These are phyloP conservation scores for Metacarcinus magister DNA, from an alignment of 2,888 invertebrate genomes.

Conservation along the genomic window DNA sequence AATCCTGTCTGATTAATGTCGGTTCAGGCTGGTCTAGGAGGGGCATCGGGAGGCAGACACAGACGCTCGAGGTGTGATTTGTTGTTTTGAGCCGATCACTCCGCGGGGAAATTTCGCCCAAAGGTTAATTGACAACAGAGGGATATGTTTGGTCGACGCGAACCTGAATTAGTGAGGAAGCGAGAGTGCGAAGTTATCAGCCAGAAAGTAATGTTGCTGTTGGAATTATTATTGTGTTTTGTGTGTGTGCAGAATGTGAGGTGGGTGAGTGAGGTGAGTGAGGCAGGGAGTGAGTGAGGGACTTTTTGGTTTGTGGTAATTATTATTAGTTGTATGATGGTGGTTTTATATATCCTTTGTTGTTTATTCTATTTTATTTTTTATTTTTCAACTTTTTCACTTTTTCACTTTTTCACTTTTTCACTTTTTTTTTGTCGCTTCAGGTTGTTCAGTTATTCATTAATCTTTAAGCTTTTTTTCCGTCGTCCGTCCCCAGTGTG, in stretches of 20 bases:
- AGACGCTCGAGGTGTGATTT: not conserved
- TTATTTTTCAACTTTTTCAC: not conserved
- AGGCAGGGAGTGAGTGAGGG: too few species aligned
- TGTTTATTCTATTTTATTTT: not conserved
- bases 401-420: too few species aligned
- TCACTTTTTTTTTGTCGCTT: not conserved
- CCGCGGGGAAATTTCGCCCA: conserved; percentile 13
- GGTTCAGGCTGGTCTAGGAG: not conserved
- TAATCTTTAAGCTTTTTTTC: too few species aligned
- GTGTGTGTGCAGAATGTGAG: not conserved
- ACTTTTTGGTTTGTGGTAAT: too few species aligned
- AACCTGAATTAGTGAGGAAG: conserved; percentile 26
- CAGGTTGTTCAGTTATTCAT: not conserved
- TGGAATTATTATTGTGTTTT: not conserved
- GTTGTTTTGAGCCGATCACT: conserved; percentile 17
- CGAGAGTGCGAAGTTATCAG: conserved; percentile 14
- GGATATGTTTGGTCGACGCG: not conserved
- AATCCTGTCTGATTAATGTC: conserved; percentile 5
- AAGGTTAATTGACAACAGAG: conserved; percentile 27
- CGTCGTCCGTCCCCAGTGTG: too few species aligned
- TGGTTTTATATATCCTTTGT: not conserved
- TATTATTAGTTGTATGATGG: not conserved
- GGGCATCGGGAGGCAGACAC: not conserved
- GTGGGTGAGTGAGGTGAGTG: not conserved
- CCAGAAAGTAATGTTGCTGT: not conserved